Evolutionary conservation across 2,113 vertebrate species (phyloP).

Genomic region (Galeopterus variegatus): DNA sequence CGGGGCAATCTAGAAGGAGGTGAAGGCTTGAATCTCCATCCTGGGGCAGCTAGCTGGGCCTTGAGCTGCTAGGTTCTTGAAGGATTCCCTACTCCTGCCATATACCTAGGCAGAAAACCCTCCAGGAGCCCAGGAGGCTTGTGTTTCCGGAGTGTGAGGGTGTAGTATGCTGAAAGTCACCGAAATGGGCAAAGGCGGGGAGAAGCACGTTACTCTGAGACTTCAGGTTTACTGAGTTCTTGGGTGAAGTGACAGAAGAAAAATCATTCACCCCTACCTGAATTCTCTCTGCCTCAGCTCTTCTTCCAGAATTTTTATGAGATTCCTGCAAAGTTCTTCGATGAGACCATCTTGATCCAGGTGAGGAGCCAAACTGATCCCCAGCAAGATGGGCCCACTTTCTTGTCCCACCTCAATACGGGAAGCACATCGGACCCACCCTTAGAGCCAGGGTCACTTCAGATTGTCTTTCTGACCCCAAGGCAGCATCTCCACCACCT

Average conservation of each 20-base stretch:
- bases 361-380: slow-evolving; percentile 58
- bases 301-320: slow-evolving; percentile 86
- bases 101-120: neutral
- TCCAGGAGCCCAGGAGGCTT: neutral
- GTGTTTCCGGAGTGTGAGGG: neutral
- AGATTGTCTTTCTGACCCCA: slow-evolving; percentile 25
- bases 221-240: neutral
- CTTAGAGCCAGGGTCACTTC: neutral
- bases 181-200: neutral
- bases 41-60: neutral
- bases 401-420: neutral
- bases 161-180: neutral
- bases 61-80: neutral
- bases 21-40: neutral
- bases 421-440: neutral
- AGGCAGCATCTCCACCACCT: neutral
- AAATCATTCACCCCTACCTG: rapidly evolving
- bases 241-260: neutral
- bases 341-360: slow-evolving; percentile 83
- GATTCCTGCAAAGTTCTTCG: slow-evolving; percentile 81
- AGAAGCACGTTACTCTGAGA: neutral
- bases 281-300: slow-evolving; percentile 70
- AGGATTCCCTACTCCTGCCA: neutral
- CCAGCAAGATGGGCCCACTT: neutral
- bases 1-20: neutral